Base-by-base conservation (phyloP, 2,797 vertebrate species). In the Gephyroberyx darwinii region DNA sequence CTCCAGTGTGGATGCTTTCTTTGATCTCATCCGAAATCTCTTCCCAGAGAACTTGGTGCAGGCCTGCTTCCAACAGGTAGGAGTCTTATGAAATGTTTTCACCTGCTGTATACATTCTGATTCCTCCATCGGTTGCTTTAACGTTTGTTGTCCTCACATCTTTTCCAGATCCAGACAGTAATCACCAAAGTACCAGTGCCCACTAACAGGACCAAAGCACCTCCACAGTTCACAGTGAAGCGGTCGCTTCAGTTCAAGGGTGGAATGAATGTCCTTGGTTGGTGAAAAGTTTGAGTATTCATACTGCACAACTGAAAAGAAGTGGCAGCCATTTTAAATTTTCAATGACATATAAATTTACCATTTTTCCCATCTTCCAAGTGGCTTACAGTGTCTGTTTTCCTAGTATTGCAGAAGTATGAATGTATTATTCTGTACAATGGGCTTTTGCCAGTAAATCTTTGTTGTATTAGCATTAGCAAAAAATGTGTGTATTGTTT, bases 31-130 rank as follows among this genome's bases (percentile, higher is more conserved):
- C 83, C 93, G 98, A 82, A 99, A 99, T 59, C 95, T 99, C 31
- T 97, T 99, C 86, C 98, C 97, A 1, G 98, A 99, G 91, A 99
- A 99, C 86, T 89, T 99, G 68, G 96, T 99, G 65, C 98, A 99
- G 90, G 96, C 98, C 19, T 99, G 98, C 84, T 99, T 99, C 86
- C 98, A 99, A 84, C 98, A 99, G 96, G 98, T 98, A 90, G 78
- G 86, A 50, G 73, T 66, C 56, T 19, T n/a, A 5, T 13, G 31
- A 5, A 64, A 47, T 2, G 5, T 45, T 47, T 54, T 63, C 48
- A 33, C 45, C 50, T 65, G 73, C 62, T 5, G 22, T 5, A 30
- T n/a, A 1, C 9, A 7, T 6, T 58, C 41, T 76, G 68, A 74
- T 35, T 86, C 62, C 75, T 54, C 48, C 20, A 30, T 45, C 77